These are phyloP conservation scores for Sinonovacula constricta DNA, from an alignment of 1,140 invertebrate genomes.

Conservation along the genomic window DNA sequence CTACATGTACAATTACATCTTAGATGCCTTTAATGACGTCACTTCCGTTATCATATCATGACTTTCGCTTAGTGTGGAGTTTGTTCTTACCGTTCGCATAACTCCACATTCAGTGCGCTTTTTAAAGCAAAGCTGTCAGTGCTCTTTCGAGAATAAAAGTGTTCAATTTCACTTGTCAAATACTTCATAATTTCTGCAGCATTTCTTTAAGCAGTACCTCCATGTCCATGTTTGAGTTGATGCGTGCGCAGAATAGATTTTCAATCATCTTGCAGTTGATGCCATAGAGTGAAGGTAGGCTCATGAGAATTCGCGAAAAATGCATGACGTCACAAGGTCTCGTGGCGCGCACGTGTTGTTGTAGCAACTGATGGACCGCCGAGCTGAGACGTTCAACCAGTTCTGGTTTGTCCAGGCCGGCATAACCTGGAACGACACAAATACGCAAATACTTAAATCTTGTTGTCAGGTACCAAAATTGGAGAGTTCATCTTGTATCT, in stretches of 20 bases:
- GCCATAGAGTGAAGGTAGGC: slow-evolving; percentile 75
- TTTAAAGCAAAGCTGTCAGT: no score
- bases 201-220: slow-evolving; percentile 74
- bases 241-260: slow-evolving; percentile 74
- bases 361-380: slow-evolving; percentile 70
- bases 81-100: no score
- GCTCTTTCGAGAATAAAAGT: no score
- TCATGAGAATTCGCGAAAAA: slow-evolving; percentile 74
- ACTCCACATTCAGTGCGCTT: no score
- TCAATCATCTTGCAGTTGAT: slow-evolving; percentile 75
- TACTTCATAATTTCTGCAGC: slow-evolving; percentile 72
- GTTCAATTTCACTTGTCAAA: no score
- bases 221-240: slow-evolving; percentile 70
- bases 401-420: slow-evolving; percentile 65
- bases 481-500: no score
- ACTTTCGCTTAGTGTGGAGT: no score
- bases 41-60: no score
- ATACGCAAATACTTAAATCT: not conserved
- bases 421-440: slow-evolving; percentile 66
- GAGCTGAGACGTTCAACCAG: slow-evolving; percentile 72
- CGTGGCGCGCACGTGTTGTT: slow-evolving; percentile 70
- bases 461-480: slow-evolving; percentile 1
- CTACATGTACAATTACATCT: no score
- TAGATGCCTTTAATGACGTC: no score
- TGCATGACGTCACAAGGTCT: slow-evolving; percentile 74